Evolutionary conservation across 2,797 vertebrate species (phyloP).

Genomic region (Euphonia xanthogaster): DNA sequence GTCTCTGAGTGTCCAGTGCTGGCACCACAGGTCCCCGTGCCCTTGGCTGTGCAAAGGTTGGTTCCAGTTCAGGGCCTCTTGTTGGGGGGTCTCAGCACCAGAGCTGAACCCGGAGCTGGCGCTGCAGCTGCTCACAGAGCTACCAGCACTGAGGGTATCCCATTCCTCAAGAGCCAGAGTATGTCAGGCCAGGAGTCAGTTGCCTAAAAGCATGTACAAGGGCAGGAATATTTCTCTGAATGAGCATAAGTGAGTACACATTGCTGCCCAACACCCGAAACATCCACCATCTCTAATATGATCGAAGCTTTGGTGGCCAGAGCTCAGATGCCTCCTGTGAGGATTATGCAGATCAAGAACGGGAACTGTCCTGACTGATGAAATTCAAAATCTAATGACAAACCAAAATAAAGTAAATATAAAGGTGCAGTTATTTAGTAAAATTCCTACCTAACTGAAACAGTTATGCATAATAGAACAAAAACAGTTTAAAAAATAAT

Average conservation of each 20-base stretch:
- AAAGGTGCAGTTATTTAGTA: neutral
- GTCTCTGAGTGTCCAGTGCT: accelerated
- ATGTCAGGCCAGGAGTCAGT: neutral
- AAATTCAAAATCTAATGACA: neutral
- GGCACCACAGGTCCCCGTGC: neutral
- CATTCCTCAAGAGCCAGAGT: neutral
- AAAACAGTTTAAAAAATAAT: neutral
- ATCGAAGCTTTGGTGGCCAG: neutral
- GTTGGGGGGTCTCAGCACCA: neutral
- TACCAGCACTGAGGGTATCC: accelerated
- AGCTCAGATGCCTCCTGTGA: neutral
- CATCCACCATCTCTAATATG: neutral
- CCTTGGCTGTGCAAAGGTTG: neutral
- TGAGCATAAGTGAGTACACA: neutral
- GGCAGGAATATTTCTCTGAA: neutral
- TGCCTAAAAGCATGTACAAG: neutral
- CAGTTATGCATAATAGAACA: neutral
- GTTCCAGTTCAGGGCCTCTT: neutral
- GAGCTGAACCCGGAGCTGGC: accelerated
- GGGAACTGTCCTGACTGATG: neutral
- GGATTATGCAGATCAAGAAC: neutral
- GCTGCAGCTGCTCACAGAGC: neutral
- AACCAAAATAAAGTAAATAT: neutral
- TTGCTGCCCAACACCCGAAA: neutral
- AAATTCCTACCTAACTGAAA: neutral